Evolutionary conservation across 2,797 vertebrate genomes (phyloP), one percentile per base, ranked within the genome.

Genomic region (Phrynocephalus forsythii): DNA sequence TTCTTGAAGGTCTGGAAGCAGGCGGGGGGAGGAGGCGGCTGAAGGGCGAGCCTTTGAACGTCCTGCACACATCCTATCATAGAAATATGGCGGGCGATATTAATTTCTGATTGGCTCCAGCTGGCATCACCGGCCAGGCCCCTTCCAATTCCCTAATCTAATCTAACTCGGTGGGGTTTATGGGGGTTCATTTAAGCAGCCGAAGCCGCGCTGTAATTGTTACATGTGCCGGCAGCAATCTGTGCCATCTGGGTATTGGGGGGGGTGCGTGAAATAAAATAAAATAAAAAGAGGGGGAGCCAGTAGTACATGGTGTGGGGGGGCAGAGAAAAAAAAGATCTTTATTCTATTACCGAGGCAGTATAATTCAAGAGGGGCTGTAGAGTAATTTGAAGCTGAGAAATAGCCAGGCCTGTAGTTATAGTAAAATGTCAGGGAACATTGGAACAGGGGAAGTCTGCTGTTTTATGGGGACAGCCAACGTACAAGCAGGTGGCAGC

Each of bases 141-240:
- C 92, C 95, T 97, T 96, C 96, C 97, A 97, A 96, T 97, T 97
- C 97, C 96, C 97, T 97, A 96, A 97, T 97, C 96, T 97, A 97
- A 97, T 97, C 96, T 95, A 96, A 94, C 94, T 96, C 95, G 33
- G 92, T 94, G 95, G 96, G 95, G 92, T 95, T 96, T 95, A 91
- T 93, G 87, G 89, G 94, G 94, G 94, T 94, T 97, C 96, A 95
- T 95, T 97, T 96, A 94, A 95, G 95, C 94, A 96, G 86, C 94
- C 95, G 95, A 96, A 96, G 95, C 93, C 94, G 93, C 91, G 95
- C 94, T 95, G 44, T 95, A 93, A 96, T 96, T 96, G 96, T 96
- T 95, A 89, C 80, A 83, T 94, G 94, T 95, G 96, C 95, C 95
- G 95, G 93, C 90, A 95, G 94, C 85, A 5, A 95, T 95, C 96